Base-by-base conservation (phyloP, 2,888 invertebrate genomes). In the Marronus borbonicus region DNA sequence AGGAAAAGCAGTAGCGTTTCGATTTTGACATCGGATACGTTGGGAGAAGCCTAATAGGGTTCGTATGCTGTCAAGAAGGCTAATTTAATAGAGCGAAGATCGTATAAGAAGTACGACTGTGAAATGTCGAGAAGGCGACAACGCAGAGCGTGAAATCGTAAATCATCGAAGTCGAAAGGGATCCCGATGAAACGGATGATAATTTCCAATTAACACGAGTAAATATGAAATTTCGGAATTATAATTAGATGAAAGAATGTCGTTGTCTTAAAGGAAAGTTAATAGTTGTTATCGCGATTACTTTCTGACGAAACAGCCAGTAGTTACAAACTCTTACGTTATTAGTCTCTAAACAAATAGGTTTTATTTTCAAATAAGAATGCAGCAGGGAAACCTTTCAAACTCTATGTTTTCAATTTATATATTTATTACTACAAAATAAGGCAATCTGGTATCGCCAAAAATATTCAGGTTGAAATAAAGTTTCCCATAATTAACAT, bases 81-180 rank as follows among this genome's bases (percentile, higher is more conserved):
- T 65, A 65, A 65, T 65, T 39, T 65, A 65, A 65, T 65, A 65
- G n/a, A 65, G 31, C 39, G 7, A n/a, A 3, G 39, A 65, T 39
- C 12, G 28, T 7, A 8, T 10, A 60, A 60, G 60, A 28, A 60
- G 20, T 60, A 28, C 28, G 60, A 12, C 24, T n/a, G 60, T 24
- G 60, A 60, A 28, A 7, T 28, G 28, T 24, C 12, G 28, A 24
- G 24, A 28, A 55, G 20, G 60, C 20, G n/a, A 20, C n/a, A 5
- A 17, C 2, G n/a, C n/a, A 17, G 17, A n/a, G 55, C 17, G 55
- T 55, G 55, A 55, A 55, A 17, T n/a, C 55, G 55, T 55, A 55
- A 55, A 55, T 17, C 55, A n/a, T 8, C 5, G 3, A 17, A 17
- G 55, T 17, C n/a, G n/a, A 55, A 55, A 55, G 55, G 55, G 55